Base-by-base conservation (phyloP, 2,888 invertebrate species). In the Tetramorium bicarinatum region DNA sequence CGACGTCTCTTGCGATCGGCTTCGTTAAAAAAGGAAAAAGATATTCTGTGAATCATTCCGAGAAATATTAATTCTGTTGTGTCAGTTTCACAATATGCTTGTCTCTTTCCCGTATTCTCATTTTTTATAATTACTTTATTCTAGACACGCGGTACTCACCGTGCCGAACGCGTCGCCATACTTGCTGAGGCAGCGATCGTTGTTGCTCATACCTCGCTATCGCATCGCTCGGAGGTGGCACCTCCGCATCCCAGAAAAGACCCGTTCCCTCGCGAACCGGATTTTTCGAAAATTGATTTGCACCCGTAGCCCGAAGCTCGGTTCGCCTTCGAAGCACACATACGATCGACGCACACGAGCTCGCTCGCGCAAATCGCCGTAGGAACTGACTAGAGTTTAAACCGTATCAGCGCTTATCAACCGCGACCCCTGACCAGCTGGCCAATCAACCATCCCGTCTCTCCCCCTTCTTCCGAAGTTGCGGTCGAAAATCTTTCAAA, bases 381-480 rank as follows among this genome's bases (percentile, higher is more conserved):
- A 90, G 88, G 88, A 90, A 93, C 93, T 93, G 87, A 87, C 89
- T 87, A 83, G 29, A 34, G 90, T 91, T 92, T 88, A 59, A 66
- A 84, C 34, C 85, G 88, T 88, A 89, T 90, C 89, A 85, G 21
- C 49, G 67, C 56, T 88, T 92, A 92, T 92, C 92, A 88, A 52
- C 61, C 72, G 83, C 90, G 92, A 91, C 93, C 93, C 90, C 91
- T 91, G 91, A 91, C 91, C 93, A 88, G 77, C 76, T 74, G 47
- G 80, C 90, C 90, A 92, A 69, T 71, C 56, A 74, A 62, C 44
- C 74, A 25, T 34, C 29, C 4, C 29, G 34, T 79, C 52, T 69
- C 25, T 34, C 25, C 29, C 47, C 61, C 21, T 47, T 9, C 34
- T 21, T 52, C 41, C 64, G 67, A 44, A 49, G 61, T 21, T 74